A percentile compares a stretch with the other conserved stretches of the same genome.
Evolutionary conservation across 2,113 vertebrate genomes (phyloP).

Genomic region (Zosterops japonicus): DNA sequence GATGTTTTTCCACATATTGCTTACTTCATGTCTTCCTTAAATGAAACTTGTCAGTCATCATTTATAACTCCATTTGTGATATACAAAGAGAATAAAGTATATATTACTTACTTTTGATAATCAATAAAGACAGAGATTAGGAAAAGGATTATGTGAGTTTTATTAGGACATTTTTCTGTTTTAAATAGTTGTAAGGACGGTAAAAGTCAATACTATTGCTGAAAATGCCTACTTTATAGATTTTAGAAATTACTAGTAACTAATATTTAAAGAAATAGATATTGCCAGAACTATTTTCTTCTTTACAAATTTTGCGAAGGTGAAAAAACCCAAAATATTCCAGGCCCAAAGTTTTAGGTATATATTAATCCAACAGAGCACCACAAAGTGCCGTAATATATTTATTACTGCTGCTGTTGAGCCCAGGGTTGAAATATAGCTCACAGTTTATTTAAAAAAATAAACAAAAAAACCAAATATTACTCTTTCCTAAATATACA

Average conservation of each 20-base stretch:
- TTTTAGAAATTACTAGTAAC: not conserved
- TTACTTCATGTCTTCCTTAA: not conserved
- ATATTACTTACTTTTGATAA: not conserved
- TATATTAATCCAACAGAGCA: not conserved
- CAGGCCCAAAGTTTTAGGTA: not conserved
- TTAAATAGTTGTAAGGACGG: not conserved
- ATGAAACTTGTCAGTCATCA: not conserved
- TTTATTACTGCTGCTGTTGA: not conserved
- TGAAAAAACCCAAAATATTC: not conserved
- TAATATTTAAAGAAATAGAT: not conserved
- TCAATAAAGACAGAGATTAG: not conserved
- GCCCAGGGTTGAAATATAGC: not conserved
- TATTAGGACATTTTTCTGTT: not conserved
- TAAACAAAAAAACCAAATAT: not conserved
- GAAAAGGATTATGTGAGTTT: not conserved
- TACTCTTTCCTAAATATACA: not conserved
- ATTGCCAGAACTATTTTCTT: not conserved
- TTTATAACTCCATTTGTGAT: not conserved
- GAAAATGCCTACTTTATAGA: not conserved
- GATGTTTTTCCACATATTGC: not conserved
- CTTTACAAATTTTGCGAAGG: not conserved
- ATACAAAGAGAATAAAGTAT: not conserved
- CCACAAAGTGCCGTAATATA: not conserved
- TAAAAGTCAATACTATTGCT: not conserved
- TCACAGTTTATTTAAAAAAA: not conserved